Conservation (phyloP, 2,888 invertebrate genomes). For the Anoplius nigerrimus region DNA sequence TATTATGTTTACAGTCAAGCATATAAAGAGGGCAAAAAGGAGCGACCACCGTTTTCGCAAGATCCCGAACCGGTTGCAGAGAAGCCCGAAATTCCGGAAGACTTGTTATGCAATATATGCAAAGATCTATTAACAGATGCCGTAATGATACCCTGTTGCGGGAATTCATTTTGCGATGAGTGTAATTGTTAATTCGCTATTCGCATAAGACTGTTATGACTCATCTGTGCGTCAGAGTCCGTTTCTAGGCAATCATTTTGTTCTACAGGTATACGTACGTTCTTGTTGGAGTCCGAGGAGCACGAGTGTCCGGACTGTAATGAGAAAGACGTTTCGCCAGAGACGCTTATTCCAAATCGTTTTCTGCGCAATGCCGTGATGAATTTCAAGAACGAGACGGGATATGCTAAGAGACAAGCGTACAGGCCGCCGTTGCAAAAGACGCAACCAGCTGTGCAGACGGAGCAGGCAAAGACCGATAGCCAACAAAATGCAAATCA, state of each 20-base stretch:
- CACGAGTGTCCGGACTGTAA: conserved; percentile 97
- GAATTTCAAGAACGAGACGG: conserved; percentile 93
- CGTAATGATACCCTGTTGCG: conserved; percentile 98
- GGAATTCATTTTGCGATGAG: conserved; percentile 98
- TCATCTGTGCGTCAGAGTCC: neutral
- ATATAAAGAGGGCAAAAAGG: conserved; percentile 84
- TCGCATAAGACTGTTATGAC: neutral
- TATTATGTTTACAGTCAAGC: conserved; percentile 80
- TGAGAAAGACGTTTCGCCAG: conserved; percentile 94
- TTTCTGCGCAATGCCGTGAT: conserved; percentile 92
- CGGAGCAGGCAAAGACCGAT: conserved; percentile 43
- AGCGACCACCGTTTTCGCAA: conserved; percentile 80
- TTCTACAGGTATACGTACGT: conserved; percentile 87
- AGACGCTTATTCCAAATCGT: conserved; percentile 93
- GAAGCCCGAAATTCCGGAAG: conserved; percentile 89
- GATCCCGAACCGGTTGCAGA: conserved; percentile 76
- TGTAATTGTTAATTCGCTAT: conserved; percentile 80
- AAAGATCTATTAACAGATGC: conserved; percentile 95
- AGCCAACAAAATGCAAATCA: conserved; percentile 38
- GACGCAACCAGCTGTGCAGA: conserved; percentile 23
- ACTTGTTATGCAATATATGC: conserved; percentile 94
- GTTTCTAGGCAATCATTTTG: conserved; percentile 3
- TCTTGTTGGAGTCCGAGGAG: conserved; percentile 93
- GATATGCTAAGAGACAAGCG: conserved; percentile 82
- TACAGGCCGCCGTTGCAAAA: conserved; percentile 54